Evolutionary conservation across 35 echinoderm and acorn worm species (phyloP), one percentile per base, ranked within the genome.

Genomic region (Holothuria glaberrima): DNA sequence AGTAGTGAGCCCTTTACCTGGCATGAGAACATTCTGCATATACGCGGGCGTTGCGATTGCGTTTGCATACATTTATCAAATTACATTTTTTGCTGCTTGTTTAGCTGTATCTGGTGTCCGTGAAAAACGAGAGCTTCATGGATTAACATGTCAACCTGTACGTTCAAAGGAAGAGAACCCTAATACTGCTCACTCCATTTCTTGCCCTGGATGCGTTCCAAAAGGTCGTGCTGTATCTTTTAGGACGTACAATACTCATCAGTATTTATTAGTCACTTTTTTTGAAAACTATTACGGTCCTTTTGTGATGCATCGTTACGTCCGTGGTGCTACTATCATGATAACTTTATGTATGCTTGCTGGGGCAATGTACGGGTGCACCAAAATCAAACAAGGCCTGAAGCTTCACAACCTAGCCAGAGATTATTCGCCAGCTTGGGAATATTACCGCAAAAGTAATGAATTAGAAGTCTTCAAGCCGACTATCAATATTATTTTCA

Each of bases 21-120:
- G 88, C 19, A 78, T 94, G 18, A 66, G 89, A 24, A 88, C 91
- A 26, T 91, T 94, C 46, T 94, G 93, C 48, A 46, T 68, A 0
- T 94, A 88, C 82, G 50, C 88, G 0, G 93, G 89, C 0, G 82
- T 94, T 17, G 88, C 93, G 13, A 82, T 94, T 48, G 32, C 86
- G n/a, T 94, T 91, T 70, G 93, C 50, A 20, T 94, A 94, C 63
- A 25, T 87, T 17, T 94, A 94, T 44, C 88, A 88, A 45, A 87
- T 94, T 2, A 94, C 93, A n/a, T 94, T 94, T 60, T 94, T 91
- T 45, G 93, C 56, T 56, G 93, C 88, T 24, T 90, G 89, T 36
- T 91, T 94, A 88, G 93, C 63, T 12, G 34, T 91, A 21, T 81
- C 60, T 13, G 93, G 93, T 58, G 34, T 36, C 12, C 86, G 88